A percentile compares a stretch with the other conserved stretches of the same genome.
phyloP scores from a whole-genome alignment of 2,797 vertebrate species.

The Myotis findleyi region DNA sequence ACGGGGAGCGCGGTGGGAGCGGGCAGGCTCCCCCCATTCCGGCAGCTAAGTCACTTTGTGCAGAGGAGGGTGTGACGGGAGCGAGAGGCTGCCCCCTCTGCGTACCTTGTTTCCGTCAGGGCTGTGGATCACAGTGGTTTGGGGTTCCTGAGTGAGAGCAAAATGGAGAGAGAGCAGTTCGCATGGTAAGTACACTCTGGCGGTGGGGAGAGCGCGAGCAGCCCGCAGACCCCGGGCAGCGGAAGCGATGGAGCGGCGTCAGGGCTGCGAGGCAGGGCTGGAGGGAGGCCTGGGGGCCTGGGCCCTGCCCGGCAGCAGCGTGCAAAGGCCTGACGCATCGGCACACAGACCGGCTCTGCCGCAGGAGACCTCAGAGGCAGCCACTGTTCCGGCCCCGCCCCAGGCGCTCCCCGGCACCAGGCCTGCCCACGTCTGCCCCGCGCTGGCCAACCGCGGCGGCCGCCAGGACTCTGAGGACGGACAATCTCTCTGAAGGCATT shows the following conservation, averaged over 20 bases:
- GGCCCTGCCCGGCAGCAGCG: slow-evolving; percentile 83
- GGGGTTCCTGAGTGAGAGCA: slow-evolving; percentile 96
- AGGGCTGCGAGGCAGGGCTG: slow-evolving; percentile 66
- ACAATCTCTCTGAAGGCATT: neutral
- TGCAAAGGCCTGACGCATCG: slow-evolving; percentile 90
- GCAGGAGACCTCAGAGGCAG: slow-evolving; percentile 81
- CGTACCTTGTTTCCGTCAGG: slow-evolving; percentile 99
- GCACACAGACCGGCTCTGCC: slow-evolving; percentile 82
- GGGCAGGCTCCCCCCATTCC: too few relatives aligned
- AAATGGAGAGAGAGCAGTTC: slow-evolving; percentile 90
- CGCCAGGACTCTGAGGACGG: neutral
- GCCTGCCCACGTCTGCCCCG: neutral
- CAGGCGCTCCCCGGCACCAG: neutral
- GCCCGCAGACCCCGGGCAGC: slow-evolving; percentile 82
- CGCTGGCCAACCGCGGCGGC: neutral
- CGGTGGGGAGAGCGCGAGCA: slow-evolving; percentile 68
- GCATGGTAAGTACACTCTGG: slow-evolving; percentile 86
- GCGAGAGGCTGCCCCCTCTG: slow-evolving; percentile 70
- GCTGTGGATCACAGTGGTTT: slow-evolving; percentile 99
- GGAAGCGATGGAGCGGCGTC: slow-evolving; percentile 83
- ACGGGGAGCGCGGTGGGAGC: neutral
- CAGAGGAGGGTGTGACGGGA: neutral
- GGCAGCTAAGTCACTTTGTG: too few relatives aligned
- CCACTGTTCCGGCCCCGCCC: slow-evolving; percentile 47
- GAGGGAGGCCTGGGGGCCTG: slow-evolving; percentile 74